Conservation (phyloP, 2,888 invertebrate genomes). For the Hypomecis punctinalis region DNA sequence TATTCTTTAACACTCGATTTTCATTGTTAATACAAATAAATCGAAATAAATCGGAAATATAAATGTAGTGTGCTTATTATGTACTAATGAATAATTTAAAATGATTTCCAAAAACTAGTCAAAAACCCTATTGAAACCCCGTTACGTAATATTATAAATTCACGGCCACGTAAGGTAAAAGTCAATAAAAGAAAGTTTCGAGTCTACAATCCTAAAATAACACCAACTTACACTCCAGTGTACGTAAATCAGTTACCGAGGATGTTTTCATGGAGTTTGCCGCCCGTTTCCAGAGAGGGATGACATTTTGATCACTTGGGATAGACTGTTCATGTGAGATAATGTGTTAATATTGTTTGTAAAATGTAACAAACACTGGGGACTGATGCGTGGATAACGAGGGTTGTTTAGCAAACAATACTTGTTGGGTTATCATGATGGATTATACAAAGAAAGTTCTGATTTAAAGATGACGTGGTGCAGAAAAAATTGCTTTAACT, state of each 20-base stretch:
- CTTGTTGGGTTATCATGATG: slow-evolving; percentile 6
- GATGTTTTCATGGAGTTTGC: slow-evolving; percentile 43
- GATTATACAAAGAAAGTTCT: neutral
- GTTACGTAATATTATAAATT: neutral
- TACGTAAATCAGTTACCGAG: slow-evolving; percentile 27
- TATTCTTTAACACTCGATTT: too few relatives aligned
- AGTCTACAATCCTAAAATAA: slow-evolving; percentile 73
- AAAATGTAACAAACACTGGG: slow-evolving; percentile 28
- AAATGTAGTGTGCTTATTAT: too few relatives aligned
- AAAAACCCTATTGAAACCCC: too few relatives aligned
- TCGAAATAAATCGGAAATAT: too few relatives aligned
- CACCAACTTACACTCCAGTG: slow-evolving; percentile 64
- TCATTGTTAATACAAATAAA: too few relatives aligned
- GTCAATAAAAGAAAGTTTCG: slow-evolving; percentile 57
- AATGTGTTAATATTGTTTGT: slow-evolving; percentile 40
- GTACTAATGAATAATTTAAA: too few relatives aligned
- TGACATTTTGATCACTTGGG: slow-evolving; percentile 40
- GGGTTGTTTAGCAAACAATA: slow-evolving; percentile 30
- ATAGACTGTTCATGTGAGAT: slow-evolving; percentile 40
- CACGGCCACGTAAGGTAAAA: slow-evolving; percentile 1
- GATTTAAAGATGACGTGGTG: neutral
- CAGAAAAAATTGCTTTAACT: too few relatives aligned
- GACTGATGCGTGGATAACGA: slow-evolving; percentile 27
- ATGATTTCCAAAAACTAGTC: too few relatives aligned
- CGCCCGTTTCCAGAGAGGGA: slow-evolving; percentile 42